Base-by-base conservation (phyloP, 2,113 vertebrate species). In the Thalassarche chlororhynchos region DNA sequence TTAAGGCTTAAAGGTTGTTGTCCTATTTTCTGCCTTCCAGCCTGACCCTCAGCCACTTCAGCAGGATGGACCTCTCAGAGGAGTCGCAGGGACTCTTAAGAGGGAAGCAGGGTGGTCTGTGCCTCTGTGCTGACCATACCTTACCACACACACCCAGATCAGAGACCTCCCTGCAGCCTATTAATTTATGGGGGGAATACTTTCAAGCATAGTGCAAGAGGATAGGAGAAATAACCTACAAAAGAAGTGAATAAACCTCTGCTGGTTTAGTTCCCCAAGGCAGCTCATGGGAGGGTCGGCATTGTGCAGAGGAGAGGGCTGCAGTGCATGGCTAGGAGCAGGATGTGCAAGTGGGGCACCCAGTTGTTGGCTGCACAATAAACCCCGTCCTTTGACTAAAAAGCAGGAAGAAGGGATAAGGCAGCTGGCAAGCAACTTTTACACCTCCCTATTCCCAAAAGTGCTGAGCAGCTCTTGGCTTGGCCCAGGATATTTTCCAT, bases 351-450 rank as follows among this genome's bases (percentile, higher is more conserved):
- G 62, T 84, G 62, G 32, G 58, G 25, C 34, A 84, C n/a, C 24
- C 83, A 68, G n/a, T 38, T 88, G n/a, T 28, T 75, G n/a, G 42
- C 36, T 81, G 60, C 60, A 89, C 42, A 91, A 17, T 66, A 92
- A 92, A 74, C 5, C 28, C 49, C 28, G 34, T 58, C n/a, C 36
- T 70, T 80, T 65, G 40, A 36, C 34, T 84, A 64, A 87, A 86
- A 87, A 13, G 42, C 61, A 95, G 72, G 44, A 89, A 87, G 44
- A 89, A 87, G 72, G 80, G 76, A 89, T 79, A 84, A 92, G 44
- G 44, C 61, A 94, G 76, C 84, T 91, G 84, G 69, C 86, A 89
- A 84, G 25, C 32, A 95, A 74, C 40, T 87, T 94, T 79, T 65
- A 91, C 61, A 84, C 57, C 65, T 71, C 74, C 36, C 36, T 75